These are phyloP conservation scores for Tholera decimalis DNA, from an alignment of 2,888 invertebrate genomes.

Conservation along the genomic window DNA sequence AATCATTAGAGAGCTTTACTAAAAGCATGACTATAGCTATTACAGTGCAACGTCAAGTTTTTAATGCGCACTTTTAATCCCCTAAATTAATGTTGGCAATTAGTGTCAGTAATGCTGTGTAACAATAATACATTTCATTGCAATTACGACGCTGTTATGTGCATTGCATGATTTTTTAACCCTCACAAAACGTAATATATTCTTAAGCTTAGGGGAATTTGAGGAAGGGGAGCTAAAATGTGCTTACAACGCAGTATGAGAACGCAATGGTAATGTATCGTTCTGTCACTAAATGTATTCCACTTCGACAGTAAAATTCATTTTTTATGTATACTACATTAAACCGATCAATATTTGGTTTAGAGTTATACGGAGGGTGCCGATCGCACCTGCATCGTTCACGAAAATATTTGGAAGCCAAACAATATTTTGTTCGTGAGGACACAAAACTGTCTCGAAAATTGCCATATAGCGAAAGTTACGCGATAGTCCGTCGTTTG, in stretches of 20 bases:
- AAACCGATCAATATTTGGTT: constrained; percentile 38
- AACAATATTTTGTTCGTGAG: constrained; percentile 20
- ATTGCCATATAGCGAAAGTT: constrained; percentile 38
- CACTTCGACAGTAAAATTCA: constrained; percentile 40
- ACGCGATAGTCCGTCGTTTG: constrained; percentile 40
- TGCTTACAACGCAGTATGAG: constrained; percentile 77
- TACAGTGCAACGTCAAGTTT: constrained; percentile 33
- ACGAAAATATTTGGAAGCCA: constrained; percentile 30
- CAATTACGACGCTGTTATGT: constrained; percentile 83
- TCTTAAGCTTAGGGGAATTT: constrained; percentile 74
- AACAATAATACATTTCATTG: constrained; percentile 76
- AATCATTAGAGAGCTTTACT: background rate
- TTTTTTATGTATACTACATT: constrained; percentile 37
- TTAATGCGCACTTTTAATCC: constrained; percentile 54
- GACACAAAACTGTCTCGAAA: constrained; percentile 35
- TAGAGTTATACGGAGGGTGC: constrained; percentile 14
- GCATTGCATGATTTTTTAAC: constrained; percentile 82
- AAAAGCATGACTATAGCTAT: constrained; percentile 25
- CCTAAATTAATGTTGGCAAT: constrained; percentile 63
- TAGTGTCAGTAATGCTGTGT: constrained; percentile 63
- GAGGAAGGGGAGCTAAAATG: constrained; percentile 76
- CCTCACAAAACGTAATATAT: constrained; percentile 76
- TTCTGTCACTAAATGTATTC: constrained; percentile 59
- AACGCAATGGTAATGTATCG: constrained; percentile 61
- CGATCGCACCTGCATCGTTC: constrained; percentile 30